Percentiles rank a stretch among this genome's conserved stretches.
Conservation (phyloP, 2,113 vertebrate genomes). For the Sterrhoptilus dennistouni region DNA sequence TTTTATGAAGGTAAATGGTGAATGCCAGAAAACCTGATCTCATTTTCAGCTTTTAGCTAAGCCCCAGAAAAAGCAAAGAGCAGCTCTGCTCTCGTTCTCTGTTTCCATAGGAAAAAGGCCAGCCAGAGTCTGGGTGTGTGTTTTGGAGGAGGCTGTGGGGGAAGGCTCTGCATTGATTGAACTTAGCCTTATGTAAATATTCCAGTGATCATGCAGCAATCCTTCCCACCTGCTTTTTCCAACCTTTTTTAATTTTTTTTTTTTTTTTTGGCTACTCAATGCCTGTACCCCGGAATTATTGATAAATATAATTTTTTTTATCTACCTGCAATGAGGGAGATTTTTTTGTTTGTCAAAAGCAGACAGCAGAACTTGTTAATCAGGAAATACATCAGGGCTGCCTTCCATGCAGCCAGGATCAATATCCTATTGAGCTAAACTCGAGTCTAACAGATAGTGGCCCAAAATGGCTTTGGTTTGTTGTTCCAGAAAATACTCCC, state of each 20-base stretch:
- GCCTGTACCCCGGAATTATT: neutral
- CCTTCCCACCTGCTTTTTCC: neutral
- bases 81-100: constrained; percentile 32
- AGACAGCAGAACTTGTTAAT: constrained; percentile 74
- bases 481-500: constrained; percentile 25
- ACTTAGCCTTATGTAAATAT: constrained; percentile 36
- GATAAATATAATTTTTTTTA: neutral
- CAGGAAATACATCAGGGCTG: constrained; percentile 70
- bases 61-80: constrained; percentile 33
- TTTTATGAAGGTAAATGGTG: neutral
- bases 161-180: constrained; percentile 34
- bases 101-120: constrained; percentile 50
- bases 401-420: constrained; percentile 67
- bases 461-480: constrained; percentile 59
- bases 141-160: constrained; percentile 57
- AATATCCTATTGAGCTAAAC: constrained; percentile 75
- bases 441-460: constrained; percentile 60
- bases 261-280: neutral
- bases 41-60: constrained; percentile 34
- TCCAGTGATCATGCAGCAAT: neutral
- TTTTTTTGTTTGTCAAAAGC: constrained; percentile 69
- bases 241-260: neutral
- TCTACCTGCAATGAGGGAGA: constrained; percentile 51
- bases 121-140: constrained; percentile 52
- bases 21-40: constrained; percentile 14